Base-by-base conservation (phyloP, 2,797 vertebrate genomes). In the Choloepus didactylus region DNA sequence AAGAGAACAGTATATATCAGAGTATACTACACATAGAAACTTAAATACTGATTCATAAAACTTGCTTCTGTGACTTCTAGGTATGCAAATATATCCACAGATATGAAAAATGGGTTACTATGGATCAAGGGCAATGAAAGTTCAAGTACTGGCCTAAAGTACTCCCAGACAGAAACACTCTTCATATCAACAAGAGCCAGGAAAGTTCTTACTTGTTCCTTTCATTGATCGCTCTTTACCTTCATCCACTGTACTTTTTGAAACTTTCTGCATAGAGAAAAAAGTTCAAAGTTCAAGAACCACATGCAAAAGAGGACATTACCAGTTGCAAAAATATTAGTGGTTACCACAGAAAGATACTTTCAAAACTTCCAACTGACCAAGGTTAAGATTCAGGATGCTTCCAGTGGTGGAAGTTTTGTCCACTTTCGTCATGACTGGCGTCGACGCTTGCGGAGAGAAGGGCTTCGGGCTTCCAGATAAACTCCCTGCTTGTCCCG, bases 341-440 rank as follows among this genome's bases (percentile, higher is more conserved):
- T 0, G 31, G 31, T 3, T 54, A 81, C 56, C 73, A 88, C 4
- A 92, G 8, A 84, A 84, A 69, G n/a, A 91, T 27, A 41, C 38
- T 90, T 95, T 41, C 51, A 80, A 89, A 94, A 9, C 10, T 21
- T 59, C 89, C 95, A 91, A 99, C 99, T 98, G 97, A 99, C 99
- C 99, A 88, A 99, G 98, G 97, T 99, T 99, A 54, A 99, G 99
- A 97, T 99, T 99, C 94, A 99, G 99, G 97, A 99, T 99, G 98
- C 99, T 99, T 15, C 99, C 99, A 0, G 99, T 99, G 92, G 98
- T 98, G 60, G 98, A 93, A 1, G 98, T 98, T 97, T 99, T 99
- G 95, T 99, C 99, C 92, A 98, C 99, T 96, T 99, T 99, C 60
- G 99, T 96, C 72, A 98, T 98, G 93, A 99, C 85, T 41, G 99